phyloP scores from a whole-genome alignment of 2,797 vertebrate genomes.

The Pangasius krempfi region DNA sequence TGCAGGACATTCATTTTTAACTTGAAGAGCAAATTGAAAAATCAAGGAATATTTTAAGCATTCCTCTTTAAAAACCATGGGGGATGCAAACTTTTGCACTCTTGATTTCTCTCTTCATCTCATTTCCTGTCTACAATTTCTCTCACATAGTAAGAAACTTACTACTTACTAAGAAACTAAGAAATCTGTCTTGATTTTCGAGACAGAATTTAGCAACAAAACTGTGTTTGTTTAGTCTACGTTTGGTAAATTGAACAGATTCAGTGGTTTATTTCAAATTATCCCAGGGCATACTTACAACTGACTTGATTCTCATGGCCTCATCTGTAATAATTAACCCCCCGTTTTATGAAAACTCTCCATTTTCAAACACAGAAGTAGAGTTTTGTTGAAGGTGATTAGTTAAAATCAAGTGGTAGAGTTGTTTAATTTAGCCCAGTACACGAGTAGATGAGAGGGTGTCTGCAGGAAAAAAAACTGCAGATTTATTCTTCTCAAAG shows the following conservation, averaged over 20 bases:
- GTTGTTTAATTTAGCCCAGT: background rate
- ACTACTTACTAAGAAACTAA: background rate
- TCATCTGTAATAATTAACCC: conserved; percentile 9
- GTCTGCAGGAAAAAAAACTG: background rate
- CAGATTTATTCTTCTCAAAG: conserved; percentile 31
- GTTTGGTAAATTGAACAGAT: background rate
- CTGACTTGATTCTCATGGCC: background rate
- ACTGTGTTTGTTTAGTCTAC: background rate
- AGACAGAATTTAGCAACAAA: background rate
- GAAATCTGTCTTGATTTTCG: background rate
- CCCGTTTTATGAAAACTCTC: background rate
- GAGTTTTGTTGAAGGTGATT: background rate
- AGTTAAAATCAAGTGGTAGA: background rate
- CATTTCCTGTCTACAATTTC: background rate
- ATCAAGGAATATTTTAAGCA: background rate
- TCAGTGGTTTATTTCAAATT: background rate
- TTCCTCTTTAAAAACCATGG: background rate
- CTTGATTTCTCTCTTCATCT: background rate
- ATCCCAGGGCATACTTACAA: background rate
- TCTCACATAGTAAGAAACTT: background rate
- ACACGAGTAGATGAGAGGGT: background rate
- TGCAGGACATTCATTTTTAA: background rate
- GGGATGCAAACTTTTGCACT: background rate
- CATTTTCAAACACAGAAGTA: background rate
- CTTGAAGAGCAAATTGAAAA: background rate